These are phyloP conservation scores for Lasioglossum villosulum DNA, from an alignment of 2,888 invertebrate genomes.

Conservation along the genomic window DNA sequence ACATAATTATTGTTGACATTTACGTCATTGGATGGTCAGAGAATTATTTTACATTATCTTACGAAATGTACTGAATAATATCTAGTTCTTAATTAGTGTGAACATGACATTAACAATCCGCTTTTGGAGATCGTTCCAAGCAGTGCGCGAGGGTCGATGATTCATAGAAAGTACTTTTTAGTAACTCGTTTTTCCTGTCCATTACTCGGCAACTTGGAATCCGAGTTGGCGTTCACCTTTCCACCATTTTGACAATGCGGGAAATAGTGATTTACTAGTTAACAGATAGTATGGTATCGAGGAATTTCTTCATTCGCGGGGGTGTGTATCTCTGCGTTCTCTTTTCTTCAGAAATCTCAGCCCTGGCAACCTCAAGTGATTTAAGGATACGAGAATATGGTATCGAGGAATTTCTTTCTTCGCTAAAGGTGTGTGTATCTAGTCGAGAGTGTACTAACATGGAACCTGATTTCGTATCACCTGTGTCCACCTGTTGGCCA, in stretches of 20 bases:
- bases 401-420: constrained; percentile 2
- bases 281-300: not conserved
- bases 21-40: no score
- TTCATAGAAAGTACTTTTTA: not conserved
- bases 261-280: constrained; percentile 7
- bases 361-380: not conserved
- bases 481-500: constrained; percentile 5
- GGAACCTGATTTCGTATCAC: constrained; percentile 9
- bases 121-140: not conserved
- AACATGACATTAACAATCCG: not conserved
- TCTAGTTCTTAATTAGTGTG: not conserved
- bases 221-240: not conserved
- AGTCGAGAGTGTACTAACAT: not conserved
- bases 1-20: no score
- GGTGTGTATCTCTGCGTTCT: not conserved
- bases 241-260: not conserved
- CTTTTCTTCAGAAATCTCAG: not conserved
- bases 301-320: not conserved
- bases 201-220: not conserved
- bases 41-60: no score
- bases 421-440: not conserved
- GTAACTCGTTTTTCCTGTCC: not conserved
- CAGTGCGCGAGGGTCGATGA: not conserved
- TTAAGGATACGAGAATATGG: not conserved
- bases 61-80: no score